Evolutionary conservation across 2,113 vertebrate species (phyloP), one percentile per base, ranked within the genome.

Genomic region (Poicephalus meyeri): DNA sequence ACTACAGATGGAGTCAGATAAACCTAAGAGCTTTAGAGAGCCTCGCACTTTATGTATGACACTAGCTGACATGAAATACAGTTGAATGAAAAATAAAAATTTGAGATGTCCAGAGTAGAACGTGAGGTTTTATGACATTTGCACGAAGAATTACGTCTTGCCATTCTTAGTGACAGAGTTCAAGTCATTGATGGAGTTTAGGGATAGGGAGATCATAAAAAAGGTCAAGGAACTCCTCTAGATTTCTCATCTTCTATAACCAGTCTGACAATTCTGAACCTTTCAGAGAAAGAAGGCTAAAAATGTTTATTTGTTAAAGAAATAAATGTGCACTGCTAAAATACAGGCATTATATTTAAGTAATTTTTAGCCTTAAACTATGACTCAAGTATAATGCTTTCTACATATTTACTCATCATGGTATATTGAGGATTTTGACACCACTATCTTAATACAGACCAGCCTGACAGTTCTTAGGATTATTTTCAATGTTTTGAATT

Each of bases 111-210:
- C 50, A 25, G 33, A 68, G 20, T 2, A 69, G 71, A 86, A 47
- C 6, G 13, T 16, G 60, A 13, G 49, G 29, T 1, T 42, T 96
- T 76, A 69, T 84, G 90, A 91, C 76, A 95, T 3, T 35, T 65
- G 56, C 60, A 91, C 96, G 91, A 96, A 94, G 95, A 95, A 97
- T 91, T 94, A 83, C 77, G 83, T 76, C 60, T 81, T 4, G 1
- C 72, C 52, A 23, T 47, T 76, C 65, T 52, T 60, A n/a, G 61
- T 74, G 93, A 86, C 93, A 96, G 65, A 94, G 95, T 94, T 96
- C 93, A 95, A 83, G 72, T 66, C 91, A 95, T 7, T 86, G 90
- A 91, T 84, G 92, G 91, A 95, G 88, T 96, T 96, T 95, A 74
- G 93, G 93, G 90, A 88, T 53, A 52, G 46, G 80, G 44, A 76